Conservation (phyloP, 2,113 vertebrate genomes). For the Cyprinodon brontotheroides region DNA sequence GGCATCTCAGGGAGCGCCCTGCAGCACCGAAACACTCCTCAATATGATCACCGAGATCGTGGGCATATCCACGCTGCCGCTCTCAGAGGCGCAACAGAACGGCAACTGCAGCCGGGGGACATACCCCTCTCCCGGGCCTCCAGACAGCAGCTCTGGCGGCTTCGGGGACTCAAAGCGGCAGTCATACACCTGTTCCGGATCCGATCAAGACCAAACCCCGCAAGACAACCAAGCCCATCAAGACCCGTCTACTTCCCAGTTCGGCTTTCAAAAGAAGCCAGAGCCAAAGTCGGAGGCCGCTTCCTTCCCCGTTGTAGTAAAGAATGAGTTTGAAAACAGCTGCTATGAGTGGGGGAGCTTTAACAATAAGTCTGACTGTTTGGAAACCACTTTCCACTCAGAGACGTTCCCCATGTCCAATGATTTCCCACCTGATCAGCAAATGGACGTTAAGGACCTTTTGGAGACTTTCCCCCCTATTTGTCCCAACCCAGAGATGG, state of each 20-base stretch:
- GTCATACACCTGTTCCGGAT: constrained; percentile 68
- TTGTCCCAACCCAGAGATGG: constrained; percentile 77
- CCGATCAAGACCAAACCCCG: constrained; percentile 9
- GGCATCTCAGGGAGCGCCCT: constrained; percentile 89
- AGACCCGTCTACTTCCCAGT: constrained; percentile 70
- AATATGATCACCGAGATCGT: constrained; percentile 97
- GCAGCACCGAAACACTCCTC: constrained; percentile 94
- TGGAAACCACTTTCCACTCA: constrained; percentile 79
- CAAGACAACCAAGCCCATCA: constrained; percentile 72
- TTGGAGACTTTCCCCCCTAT: constrained; percentile 80
- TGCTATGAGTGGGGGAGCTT: constrained; percentile 89
- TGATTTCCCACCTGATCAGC: constrained; percentile 80
- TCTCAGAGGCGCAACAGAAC: constrained; percentile 83
- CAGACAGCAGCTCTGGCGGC: constrained; percentile 67
- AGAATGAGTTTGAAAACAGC: constrained; percentile 85
- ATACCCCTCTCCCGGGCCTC: constrained; percentile 70
- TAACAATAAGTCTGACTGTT: constrained; percentile 77
- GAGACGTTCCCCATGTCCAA: constrained; percentile 82
- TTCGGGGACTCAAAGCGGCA: constrained; percentile 82
- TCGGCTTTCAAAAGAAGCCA: constrained; percentile 75
- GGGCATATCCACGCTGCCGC: constrained; percentile 89
- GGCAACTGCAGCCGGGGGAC: constrained; percentile 68
- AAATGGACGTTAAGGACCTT: constrained; percentile 83
- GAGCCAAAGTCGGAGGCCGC: constrained; percentile 87
- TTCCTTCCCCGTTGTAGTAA: constrained; percentile 85